Evolutionary conservation across 2,888 invertebrate genomes (phyloP), one percentile per base, ranked within the genome.

Genomic region (Blera fallax): DNA sequence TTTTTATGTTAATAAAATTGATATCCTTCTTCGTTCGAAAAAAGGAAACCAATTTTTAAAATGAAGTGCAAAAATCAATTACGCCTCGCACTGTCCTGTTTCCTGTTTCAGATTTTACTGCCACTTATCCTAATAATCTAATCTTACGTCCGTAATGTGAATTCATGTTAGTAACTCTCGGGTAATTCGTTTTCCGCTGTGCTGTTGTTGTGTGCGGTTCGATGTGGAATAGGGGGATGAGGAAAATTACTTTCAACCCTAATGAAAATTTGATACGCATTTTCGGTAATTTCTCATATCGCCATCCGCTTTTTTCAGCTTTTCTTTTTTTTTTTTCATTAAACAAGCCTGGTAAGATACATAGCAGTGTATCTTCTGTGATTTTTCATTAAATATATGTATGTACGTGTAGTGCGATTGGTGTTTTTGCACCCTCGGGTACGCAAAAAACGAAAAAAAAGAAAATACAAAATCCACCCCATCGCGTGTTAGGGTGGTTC

Each of bases 251-350:
- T 87, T 87, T 87, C 78, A 79, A 80, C 85, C 76, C 87, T 87
- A 87, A 87, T 87, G 87, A 87, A 87, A 87, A 87, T 87, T 87
- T 87, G 87, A 87, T 87, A 87, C 87, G 81, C 84, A 87, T 84
- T 87, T 87, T 87, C 70, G 87, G 87, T 81, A 87, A 87, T 87
- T 87, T 84, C 76, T 87, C 87, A 87, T 87, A 87, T 87, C 72
- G 80, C 74, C 72, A 73, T 87, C 60, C 80, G 76, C 69, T 62
- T 65, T 74, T 73, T 64, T 60, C 60, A 21, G 14, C 62, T 45
- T 37, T 74, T 56, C 32, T 54, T 54, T 73, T n/a, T 18, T 21
- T 11, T 11, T 50, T 69, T 77, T 72, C 52, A 79, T 77, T 79
- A 76, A 70, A 80, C 70, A 60, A 67, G 45, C 32, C 65, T 52